phyloP scores from a whole-genome alignment of 2,797 vertebrate genomes.

The Falco peregrinus region DNA sequence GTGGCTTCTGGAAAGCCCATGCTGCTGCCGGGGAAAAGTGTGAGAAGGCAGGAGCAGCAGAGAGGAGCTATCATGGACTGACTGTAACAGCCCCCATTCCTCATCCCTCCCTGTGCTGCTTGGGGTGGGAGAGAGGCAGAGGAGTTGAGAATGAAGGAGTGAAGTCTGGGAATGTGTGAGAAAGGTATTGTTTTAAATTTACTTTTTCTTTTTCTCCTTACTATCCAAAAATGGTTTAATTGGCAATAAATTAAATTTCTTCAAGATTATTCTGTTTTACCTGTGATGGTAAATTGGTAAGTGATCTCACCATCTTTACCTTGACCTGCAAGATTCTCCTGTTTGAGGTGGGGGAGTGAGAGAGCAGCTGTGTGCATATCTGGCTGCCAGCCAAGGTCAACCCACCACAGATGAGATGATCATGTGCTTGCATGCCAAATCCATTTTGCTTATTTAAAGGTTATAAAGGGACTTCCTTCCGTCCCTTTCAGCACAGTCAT shows the following conservation, averaged over 20 bases:
- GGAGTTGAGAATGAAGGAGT: not conserved
- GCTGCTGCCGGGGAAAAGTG: not conserved
- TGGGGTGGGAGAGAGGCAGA: not conserved
- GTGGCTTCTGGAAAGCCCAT: no score
- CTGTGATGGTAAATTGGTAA: not conserved
- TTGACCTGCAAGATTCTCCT: not conserved
- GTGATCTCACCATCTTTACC: not conserved
- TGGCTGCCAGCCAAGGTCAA: not conserved
- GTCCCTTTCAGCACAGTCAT: not conserved
- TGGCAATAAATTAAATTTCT: not conserved
- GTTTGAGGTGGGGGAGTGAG: not conserved
- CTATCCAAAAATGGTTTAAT: not conserved
- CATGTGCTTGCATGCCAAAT: not conserved
- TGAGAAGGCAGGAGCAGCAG: not conserved
- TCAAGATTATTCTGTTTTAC: not conserved
- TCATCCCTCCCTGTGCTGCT: not conserved
- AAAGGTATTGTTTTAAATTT: not conserved
- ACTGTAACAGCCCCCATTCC: accelerated
- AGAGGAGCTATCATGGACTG: not conserved
- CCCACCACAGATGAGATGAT: not conserved
- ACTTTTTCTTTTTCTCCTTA: not conserved
- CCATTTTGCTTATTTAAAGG: not conserved
- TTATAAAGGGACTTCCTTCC: not conserved
- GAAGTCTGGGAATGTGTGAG: not conserved
- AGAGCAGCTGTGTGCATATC: not conserved